phyloP scores from a whole-genome alignment of 2,113 vertebrate species.

The Cepphus grylle region DNA sequence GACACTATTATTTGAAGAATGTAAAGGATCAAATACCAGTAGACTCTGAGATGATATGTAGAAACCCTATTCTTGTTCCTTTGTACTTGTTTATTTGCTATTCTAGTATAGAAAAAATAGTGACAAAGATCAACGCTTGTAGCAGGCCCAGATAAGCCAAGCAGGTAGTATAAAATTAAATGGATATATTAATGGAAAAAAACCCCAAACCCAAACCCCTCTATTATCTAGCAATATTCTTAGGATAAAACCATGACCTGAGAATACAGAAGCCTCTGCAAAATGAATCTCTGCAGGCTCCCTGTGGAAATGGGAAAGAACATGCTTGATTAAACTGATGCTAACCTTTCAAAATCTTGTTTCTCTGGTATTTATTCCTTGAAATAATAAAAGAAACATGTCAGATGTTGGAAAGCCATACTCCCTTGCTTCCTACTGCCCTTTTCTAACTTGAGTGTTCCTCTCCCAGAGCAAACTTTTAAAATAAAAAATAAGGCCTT shows the following conservation, averaged over 20 bases:
- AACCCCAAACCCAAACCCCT: background rate
- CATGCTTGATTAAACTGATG: slow-evolving; percentile 42
- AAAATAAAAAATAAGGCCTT: background rate
- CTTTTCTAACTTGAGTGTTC: background rate
- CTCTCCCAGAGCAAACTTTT: slow-evolving; percentile 6
- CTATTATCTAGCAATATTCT: background rate
- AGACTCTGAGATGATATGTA: background rate
- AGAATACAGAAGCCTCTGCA: background rate
- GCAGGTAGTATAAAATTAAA: background rate
- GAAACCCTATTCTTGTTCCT: background rate
- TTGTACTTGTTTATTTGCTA: background rate
- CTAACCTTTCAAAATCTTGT: slow-evolving; percentile 39
- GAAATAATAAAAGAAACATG: slow-evolving; percentile 44
- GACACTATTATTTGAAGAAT: background rate
- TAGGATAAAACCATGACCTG: background rate
- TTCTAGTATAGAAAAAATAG: background rate
- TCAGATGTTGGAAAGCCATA: background rate
- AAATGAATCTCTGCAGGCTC: slow-evolving; percentile 20
- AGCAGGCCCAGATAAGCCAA: background rate
- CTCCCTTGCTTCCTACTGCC: background rate
- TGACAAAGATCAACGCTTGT: background rate
- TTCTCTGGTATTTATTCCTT: slow-evolving; percentile 48
- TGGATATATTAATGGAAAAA: background rate
- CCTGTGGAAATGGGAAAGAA: slow-evolving; percentile 21
- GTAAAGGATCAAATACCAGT: background rate